A percentile compares a stretch with the other conserved stretches of the same genome.
Evolutionary conservation across 2,888 invertebrate species (phyloP).

Genomic region (Drosophila trichaetosa): DNA sequence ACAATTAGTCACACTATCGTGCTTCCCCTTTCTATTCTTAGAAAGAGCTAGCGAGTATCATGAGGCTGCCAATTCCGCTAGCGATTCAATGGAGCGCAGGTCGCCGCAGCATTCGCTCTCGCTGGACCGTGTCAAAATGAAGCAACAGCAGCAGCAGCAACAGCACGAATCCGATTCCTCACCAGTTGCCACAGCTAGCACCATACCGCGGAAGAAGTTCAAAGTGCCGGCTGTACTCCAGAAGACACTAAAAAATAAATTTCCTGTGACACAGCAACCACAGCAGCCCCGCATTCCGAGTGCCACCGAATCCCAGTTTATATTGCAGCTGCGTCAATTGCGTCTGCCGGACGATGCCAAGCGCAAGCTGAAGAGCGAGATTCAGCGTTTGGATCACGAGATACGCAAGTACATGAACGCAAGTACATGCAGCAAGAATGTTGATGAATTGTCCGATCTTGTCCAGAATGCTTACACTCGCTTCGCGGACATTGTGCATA

Average conservation of each 20-base stretch:
- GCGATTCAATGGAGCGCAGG: conserved; percentile 54
- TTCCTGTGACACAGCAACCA: conserved; percentile 5
- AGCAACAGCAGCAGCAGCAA: conserved; percentile 24
- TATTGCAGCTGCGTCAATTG: conserved; percentile 81
- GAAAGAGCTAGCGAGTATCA: conserved; percentile 55
- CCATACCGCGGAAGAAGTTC: conserved; percentile 77
- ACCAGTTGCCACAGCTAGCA: conserved; percentile 24
- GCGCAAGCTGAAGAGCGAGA: conserved; percentile 82
- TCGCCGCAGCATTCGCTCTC: conserved; percentile 71
- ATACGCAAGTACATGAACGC: conserved; percentile 82
- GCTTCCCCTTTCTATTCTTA: conserved; percentile 36
- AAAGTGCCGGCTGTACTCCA: conserved; percentile 82
- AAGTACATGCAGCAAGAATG: conserved; percentile 84
- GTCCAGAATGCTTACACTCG: conserved; percentile 94
- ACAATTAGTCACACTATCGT: conserved; percentile 46
- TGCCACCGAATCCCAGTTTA: conserved; percentile 81
- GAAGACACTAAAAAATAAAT: conserved; percentile 74
- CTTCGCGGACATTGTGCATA: conserved; percentile 81
- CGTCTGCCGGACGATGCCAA: conserved; percentile 84
- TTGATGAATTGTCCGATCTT: conserved; percentile 95
- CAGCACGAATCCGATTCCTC: conserved; percentile 27
- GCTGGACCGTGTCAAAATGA: conserved; percentile 37
- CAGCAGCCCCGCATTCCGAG: conserved; percentile 74
- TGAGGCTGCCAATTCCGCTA: conserved; percentile 43
- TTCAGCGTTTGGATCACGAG: conserved; percentile 82